Evolutionary conservation across 2,888 invertebrate genomes (phyloP), one percentile per base, ranked within the genome.

Genomic region (Heterodera filipjevi): DNA sequence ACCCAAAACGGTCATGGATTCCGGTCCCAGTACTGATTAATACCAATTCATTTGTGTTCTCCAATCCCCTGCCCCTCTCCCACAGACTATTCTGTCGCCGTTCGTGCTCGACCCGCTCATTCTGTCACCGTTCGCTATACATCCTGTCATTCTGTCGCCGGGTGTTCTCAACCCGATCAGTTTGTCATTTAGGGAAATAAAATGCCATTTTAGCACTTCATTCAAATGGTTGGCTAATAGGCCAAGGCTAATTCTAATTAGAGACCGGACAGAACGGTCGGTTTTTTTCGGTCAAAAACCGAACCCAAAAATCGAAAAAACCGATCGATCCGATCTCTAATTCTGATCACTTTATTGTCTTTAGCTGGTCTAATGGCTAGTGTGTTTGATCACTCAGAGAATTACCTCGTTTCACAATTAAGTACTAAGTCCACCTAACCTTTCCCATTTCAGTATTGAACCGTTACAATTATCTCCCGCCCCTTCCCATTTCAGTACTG

Each of bases 41-140:
- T 83, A 46, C 70, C 83, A 12, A 79, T 80, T 5, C 86, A 85
- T 8, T 83, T 66, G 66, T 86, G 6, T 84, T 86, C 3, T 87
- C n/a, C n/a, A n/a, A n/a, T n/a, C 85, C n/a, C 84, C 59, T 30
- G 8, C 33, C 30, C 39, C 32, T 3, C 10, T 22, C 3, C n/a
- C 87, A 14, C 84, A 86, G 71, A 82, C 84, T 53, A 86, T 85
- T 68, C 81, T 87, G 12, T 85, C 85, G 49, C 87, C 87, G 44
- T 85, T 85, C 85, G 79, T 85, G 16, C 87, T 87, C 80, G 82
- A 83, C 0, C 82, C 84, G 10, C 16, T 79, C 14, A 44, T 79
- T 30, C 30, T 79, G 44, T 70, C 70, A 33, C 79, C 79, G 19
- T 32, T 78, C 5, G 33, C 64, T 1, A 16, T 79, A 27, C 77